phyloP scores from a whole-genome alignment of 1,140 invertebrate species.

The Pristionchus pacificus region DNA sequence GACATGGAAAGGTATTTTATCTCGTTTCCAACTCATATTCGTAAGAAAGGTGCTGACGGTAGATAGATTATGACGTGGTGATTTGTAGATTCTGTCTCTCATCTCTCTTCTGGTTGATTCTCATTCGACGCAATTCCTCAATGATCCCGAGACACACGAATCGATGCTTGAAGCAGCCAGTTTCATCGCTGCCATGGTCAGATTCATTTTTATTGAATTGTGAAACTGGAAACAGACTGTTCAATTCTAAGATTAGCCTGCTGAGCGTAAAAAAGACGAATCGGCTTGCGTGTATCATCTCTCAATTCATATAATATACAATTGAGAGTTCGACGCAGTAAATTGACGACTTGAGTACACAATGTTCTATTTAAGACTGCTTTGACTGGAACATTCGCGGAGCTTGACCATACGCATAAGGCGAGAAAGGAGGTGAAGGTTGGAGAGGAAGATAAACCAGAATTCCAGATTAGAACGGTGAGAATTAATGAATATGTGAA shows the following conservation, averaged over 20 bases:
- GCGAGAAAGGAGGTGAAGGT: neutral
- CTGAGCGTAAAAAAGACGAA: too few species aligned
- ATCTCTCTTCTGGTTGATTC: neutral
- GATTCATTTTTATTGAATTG: too few species aligned
- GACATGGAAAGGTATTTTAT: neutral
- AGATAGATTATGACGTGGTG: neutral
- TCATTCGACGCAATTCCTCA: neutral
- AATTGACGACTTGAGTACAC: neutral
- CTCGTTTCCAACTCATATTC: too few species aligned
- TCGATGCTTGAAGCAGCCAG: neutral
- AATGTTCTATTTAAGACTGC: neutral
- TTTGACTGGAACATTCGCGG: neutral
- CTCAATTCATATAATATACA: too few species aligned
- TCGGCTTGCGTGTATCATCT: too few species aligned
- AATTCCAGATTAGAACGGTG: neutral
- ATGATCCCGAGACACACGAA: neutral
- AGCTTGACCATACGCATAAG: neutral
- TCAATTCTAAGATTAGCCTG: too few species aligned
- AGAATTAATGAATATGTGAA: too few species aligned
- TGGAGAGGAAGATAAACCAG: neutral
- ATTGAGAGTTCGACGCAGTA: too few species aligned
- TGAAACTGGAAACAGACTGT: too few species aligned
- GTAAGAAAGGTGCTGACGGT: too few species aligned
- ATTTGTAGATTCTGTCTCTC: neutral
- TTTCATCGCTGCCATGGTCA: neutral